Conservation (phyloP, 1,140 invertebrate genomes). For the Drosophila eugracilis region DNA sequence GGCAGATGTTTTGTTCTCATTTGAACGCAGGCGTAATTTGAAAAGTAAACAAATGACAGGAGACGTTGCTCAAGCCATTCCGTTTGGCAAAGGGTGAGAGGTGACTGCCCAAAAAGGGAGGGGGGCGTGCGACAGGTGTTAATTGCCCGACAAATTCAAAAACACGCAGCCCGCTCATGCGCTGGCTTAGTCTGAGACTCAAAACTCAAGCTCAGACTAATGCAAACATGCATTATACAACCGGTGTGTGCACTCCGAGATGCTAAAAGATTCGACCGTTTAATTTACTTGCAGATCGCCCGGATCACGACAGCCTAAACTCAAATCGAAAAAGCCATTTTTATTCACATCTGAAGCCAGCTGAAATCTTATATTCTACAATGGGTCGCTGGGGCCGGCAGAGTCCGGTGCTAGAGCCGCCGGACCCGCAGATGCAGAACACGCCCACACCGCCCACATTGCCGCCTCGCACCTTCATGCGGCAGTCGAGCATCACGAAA, state of each 20-base stretch:
- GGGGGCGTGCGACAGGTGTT: slow-evolving; percentile 58
- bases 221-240: slow-evolving; percentile 72
- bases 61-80: slow-evolving; percentile 69
- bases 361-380: neutral
- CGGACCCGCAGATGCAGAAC: slow-evolving; percentile 61
- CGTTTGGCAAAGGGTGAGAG: slow-evolving; percentile 45
- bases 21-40: slow-evolving; percentile 58
- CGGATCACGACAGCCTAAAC: slow-evolving; percentile 1
- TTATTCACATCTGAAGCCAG: neutral
- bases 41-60: slow-evolving; percentile 64
- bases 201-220: neutral
- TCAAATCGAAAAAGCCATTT: no score
- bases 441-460: slow-evolving; percentile 64
- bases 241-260: slow-evolving; percentile 44
- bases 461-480: slow-evolving; percentile 86
- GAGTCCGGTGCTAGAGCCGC: slow-evolving; percentile 75
- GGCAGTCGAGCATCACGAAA: slow-evolving; percentile 89
- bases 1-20: slow-evolving; percentile 51
- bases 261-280: slow-evolving; percentile 72
- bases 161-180: slow-evolving; percentile 74
- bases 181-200: slow-evolving; percentile 1
- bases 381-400: slow-evolving; percentile 83
- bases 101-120: slow-evolving; percentile 24
- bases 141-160: slow-evolving; percentile 74
- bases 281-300: slow-evolving; percentile 62